phyloP scores from a whole-genome alignment of 2,797 vertebrate species.

The Malurus leucopterus region DNA sequence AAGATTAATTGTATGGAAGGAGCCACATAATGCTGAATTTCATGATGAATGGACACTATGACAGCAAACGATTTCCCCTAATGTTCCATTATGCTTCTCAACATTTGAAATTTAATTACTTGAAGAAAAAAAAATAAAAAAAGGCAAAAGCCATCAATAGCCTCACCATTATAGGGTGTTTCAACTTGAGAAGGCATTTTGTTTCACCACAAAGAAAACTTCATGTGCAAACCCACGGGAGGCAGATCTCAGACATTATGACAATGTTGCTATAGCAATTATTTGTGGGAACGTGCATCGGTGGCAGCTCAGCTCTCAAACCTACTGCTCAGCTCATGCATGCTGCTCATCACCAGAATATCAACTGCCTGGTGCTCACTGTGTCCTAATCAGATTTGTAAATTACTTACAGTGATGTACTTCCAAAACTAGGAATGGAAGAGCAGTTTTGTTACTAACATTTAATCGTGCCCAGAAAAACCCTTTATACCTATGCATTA shows the following conservation, averaged over 20 bases:
- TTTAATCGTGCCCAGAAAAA: background rate
- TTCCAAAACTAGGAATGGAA: conserved; percentile 25
- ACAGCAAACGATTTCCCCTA: background rate
- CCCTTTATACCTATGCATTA: background rate
- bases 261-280: conserved; percentile 72
- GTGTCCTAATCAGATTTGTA: conserved; percentile 31
- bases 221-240: conserved; percentile 63
- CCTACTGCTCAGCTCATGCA: conserved; percentile 33
- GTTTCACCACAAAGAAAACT: conserved; percentile 62
- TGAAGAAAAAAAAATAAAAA: conserved; percentile 12
- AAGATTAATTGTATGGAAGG: conserved; percentile 7
- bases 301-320: conserved; percentile 37
- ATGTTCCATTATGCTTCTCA: conserved; percentile 48
- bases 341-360: conserved; percentile 40
- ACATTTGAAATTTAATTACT: conserved; percentile 57
- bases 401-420: conserved; percentile 37
- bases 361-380: conserved; percentile 41
- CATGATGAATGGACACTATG: conserved; percentile 7
- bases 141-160: background rate
- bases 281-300: conserved; percentile 50
- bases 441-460: background rate
- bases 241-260: conserved; percentile 60
- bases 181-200: conserved; percentile 53
- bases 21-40: background rate
- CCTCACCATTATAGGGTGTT: conserved; percentile 21